Evolutionary conservation across 2,113 vertebrate genomes (phyloP).

Genomic region (Brienomyrus longianalis): DNA sequence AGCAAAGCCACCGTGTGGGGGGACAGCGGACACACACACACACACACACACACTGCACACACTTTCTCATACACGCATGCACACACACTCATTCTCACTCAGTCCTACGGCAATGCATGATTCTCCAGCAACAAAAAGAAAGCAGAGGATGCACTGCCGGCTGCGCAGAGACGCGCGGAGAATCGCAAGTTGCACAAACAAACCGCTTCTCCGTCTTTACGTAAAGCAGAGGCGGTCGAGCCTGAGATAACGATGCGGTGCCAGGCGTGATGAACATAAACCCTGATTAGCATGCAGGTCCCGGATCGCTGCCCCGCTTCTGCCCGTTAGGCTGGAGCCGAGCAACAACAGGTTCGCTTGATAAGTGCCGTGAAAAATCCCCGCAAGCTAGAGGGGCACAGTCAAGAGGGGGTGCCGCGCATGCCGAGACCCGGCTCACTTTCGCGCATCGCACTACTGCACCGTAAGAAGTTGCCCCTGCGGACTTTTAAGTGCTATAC

Average conservation of each 20-base stretch:
- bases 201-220: not conserved
- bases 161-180: not conserved
- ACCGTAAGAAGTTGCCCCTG: not conserved
- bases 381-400: not conserved
- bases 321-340: not conserved
- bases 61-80: not conserved
- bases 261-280: not conserved
- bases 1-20: not conserved
- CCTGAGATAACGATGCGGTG: not conserved
- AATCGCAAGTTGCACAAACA: not conserved
- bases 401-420: not conserved
- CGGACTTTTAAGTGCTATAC: not conserved
- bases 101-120: not conserved
- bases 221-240: not conserved
- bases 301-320: not conserved
- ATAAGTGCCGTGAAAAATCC: not conserved
- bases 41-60: not conserved
- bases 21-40: not conserved
- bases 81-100: not conserved
- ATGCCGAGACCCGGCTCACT: not conserved
- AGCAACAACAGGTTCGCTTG: conserved; percentile 3
- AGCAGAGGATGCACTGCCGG: not conserved
- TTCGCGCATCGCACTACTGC: not conserved
- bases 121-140: not conserved
- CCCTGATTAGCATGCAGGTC: conserved; percentile 1